Conservation (phyloP, 2,888 invertebrate genomes). For the Plagiodera versicolora region DNA sequence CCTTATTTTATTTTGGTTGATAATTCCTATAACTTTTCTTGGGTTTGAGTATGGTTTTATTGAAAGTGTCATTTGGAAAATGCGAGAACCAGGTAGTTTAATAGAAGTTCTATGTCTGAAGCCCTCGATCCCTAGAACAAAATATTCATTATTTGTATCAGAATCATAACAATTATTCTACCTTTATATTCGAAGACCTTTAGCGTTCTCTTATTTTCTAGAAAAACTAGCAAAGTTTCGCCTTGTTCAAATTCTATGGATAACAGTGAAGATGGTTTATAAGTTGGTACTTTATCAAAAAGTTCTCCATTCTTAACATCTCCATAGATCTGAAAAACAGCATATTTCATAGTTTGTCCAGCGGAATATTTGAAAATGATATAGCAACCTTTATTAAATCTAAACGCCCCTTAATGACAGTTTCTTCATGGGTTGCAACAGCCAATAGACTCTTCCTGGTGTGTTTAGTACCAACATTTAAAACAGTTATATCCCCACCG, state of each 20-base stretch:
- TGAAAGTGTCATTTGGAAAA: conserved; percentile 50
- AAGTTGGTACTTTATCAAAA: conserved; percentile 58
- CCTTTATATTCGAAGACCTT: conserved; percentile 58
- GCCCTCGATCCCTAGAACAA: conserved; percentile 53
- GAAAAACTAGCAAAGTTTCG: conserved; percentile 58
- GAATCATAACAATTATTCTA: conserved; percentile 25
- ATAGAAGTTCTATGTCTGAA: conserved; percentile 51
- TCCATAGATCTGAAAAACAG: conserved; percentile 53
- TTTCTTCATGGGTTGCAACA: conserved; percentile 48
- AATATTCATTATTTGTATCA: neutral
- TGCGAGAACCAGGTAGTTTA: conserved; percentile 46
- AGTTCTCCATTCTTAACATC: conserved; percentile 54
- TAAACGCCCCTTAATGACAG: conserved; percentile 44
- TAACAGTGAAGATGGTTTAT: conserved; percentile 57
- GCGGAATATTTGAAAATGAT: neutral
- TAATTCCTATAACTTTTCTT: conserved; percentile 48
- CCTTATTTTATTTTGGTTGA: conserved; percentile 49
- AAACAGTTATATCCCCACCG: conserved; percentile 46
- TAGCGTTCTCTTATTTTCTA: conserved; percentile 52
- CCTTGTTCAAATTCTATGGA: conserved; percentile 52
- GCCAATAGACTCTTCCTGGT: conserved; percentile 49
- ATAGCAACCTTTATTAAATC: conserved; percentile 51
- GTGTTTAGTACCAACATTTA: conserved; percentile 46
- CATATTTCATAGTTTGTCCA: too few relatives aligned
- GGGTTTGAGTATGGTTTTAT: conserved; percentile 28